Conservation (phyloP, 1,140 invertebrate species). For the Lordiphosa stackelbergi region DNA sequence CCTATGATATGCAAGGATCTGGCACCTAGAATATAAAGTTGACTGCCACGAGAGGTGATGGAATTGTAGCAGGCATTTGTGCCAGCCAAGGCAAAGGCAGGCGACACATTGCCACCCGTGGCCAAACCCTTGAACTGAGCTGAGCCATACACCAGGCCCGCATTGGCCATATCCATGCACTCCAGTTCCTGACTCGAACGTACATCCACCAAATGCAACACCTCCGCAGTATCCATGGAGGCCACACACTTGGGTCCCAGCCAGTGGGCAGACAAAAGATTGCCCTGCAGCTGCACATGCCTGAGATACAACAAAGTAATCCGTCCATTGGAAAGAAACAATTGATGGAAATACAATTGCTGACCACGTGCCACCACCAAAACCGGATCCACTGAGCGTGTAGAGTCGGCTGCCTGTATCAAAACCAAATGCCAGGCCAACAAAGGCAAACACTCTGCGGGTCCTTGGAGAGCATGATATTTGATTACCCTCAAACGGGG, state of each 20-base stretch:
- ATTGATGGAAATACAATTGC: slow-evolving; percentile 86
- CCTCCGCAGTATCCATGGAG: slow-evolving; percentile 90
- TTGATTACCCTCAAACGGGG: slow-evolving; percentile 82
- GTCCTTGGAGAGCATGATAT: slow-evolving; percentile 79
- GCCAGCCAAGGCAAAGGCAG: slow-evolving; percentile 81
- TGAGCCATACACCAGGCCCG: slow-evolving; percentile 92
- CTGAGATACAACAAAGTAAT: slow-evolving; percentile 79
- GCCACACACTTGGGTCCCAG: slow-evolving; percentile 91
- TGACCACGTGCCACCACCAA: slow-evolving; percentile 90
- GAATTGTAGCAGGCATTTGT: slow-evolving; percentile 95
- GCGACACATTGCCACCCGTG: slow-evolving; percentile 82
- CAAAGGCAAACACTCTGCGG: slow-evolving; percentile 87
- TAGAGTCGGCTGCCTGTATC: slow-evolving; percentile 86
- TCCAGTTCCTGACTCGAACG: slow-evolving; percentile 91
- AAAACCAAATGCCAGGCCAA: slow-evolving; percentile 95
- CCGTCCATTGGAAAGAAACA: slow-evolving; percentile 67
- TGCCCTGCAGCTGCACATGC: slow-evolving; percentile 83
- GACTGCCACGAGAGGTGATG: slow-evolving; percentile 87
- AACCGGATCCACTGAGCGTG: slow-evolving; percentile 88
- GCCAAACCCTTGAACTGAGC: slow-evolving; percentile 95
- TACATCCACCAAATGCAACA: slow-evolving; percentile 92
- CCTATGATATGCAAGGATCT: slow-evolving; percentile 88
- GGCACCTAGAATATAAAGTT: slow-evolving; percentile 90
- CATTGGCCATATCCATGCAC: slow-evolving; percentile 87
- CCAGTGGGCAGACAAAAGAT: slow-evolving; percentile 89